phyloP scores from a whole-genome alignment of 2,888 invertebrate genomes.

The Oscheius sp. region DNA sequence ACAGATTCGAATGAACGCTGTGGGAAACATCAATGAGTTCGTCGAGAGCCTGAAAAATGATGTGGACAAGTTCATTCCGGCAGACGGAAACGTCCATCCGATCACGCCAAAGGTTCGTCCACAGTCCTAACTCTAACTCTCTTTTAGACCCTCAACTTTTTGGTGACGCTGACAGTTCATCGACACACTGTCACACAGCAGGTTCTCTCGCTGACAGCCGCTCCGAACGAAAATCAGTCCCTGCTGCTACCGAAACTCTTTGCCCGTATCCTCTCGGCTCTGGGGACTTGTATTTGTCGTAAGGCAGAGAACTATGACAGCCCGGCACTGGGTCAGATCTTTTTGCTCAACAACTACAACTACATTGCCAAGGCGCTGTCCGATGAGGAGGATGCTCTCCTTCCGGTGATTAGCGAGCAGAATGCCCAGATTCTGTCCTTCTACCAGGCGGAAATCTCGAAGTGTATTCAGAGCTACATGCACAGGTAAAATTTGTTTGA shows the following conservation, averaged over 20 bases:
- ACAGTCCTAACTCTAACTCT: neutral
- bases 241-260: conserved; percentile 60
- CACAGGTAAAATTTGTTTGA: conserved; percentile 33
- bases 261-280: conserved; percentile 54
- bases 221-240: conserved; percentile 47
- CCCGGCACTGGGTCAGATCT: conserved; percentile 48
- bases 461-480: conserved; percentile 61
- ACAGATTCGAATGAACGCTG: conserved; percentile 50
- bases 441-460: conserved; percentile 64
- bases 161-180: conserved; percentile 54
- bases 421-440: conserved; percentile 62
- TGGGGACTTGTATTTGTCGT: conserved; percentile 49
- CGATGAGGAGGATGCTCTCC: conserved; percentile 56
- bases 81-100: conserved; percentile 97
- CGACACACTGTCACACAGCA: conserved; percentile 56
- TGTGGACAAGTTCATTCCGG: conserved; percentile 82
- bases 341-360: conserved; percentile 66
- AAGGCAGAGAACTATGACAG: conserved; percentile 57
- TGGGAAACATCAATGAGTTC: conserved; percentile 47
- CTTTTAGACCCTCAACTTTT: conserved; percentile 58
- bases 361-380: conserved; percentile 63
- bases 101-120: conserved; percentile 86
- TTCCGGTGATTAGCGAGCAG: conserved; percentile 61
- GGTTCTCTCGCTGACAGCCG: conserved; percentile 53
- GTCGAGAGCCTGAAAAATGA: conserved; percentile 52